Evolutionary conservation across 2,888 invertebrate species (phyloP), one percentile per base, ranked within the genome.

Genomic region (Tetragnatha montana): DNA sequence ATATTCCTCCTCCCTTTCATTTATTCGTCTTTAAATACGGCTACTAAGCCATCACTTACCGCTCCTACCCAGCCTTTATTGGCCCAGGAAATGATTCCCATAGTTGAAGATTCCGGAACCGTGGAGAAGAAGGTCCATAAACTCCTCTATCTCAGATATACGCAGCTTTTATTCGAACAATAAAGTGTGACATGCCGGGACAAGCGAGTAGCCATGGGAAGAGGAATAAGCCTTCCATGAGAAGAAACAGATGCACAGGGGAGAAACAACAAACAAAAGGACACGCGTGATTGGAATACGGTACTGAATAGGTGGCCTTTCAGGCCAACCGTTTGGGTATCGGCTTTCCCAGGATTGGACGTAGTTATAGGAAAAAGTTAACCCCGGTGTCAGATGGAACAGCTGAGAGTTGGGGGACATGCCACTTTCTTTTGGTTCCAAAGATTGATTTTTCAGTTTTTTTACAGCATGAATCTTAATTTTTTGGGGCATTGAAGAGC

Each of bases 321-420:
- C 49, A 50, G 76, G 17, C 49, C 76, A 76, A 76, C 50, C 50
- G 49, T 14, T 21, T 47, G 17, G 50, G 17, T 82, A 82, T 82
- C 74, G 82, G 73, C 73, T 51, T 74, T 74, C 60, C 76, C 76
- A 35, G 60, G 51, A 74, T 60, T 81, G 51, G 73, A 8, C 0
- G 73, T 51, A 73, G 74, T 82, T 82, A 82, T 82, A 73, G 73
- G 82, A 74, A 82, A 71, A 82, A 82, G 82, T 82, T 82, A 60
- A 74, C 50, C 50, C 60, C 82, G n/a, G 35, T 17, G 22, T 82
- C 8, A 22, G 73, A 49, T 6, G 17, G 50, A 82, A 35, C 82
- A 82, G 60, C 82, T 82, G 82, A 17, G 60, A 60, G 60, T 17
- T 17, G 17, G 60, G 60, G 60, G 60, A 60, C 60, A 10, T 60